A percentile compares a stretch with the other conserved stretches of the same genome.
Conservation (phyloP, 2,888 invertebrate species). For the Leucophenga montana region DNA sequence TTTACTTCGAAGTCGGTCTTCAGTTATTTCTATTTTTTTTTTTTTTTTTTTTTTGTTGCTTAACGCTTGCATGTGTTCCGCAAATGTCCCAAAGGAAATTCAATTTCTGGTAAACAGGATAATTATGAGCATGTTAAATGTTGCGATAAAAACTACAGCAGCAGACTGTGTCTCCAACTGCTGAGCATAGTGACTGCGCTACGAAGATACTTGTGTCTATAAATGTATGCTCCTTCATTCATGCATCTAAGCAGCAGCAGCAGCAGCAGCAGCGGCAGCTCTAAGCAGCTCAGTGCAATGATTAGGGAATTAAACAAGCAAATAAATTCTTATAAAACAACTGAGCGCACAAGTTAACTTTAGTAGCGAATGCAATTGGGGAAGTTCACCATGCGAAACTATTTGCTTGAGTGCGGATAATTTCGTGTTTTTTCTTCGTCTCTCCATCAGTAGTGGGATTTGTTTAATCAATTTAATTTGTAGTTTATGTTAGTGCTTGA, state of each 20-base stretch:
- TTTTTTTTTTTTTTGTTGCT: constrained; percentile 24
- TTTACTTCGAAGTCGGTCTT: neutral
- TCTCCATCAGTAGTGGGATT: no score
- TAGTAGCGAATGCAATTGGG: constrained; percentile 46
- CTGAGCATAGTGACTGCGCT: constrained; percentile 53
- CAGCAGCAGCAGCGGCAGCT: constrained; percentile 17
- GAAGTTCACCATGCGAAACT: neutral
- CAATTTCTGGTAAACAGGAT: constrained; percentile 67
- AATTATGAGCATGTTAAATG: constrained; percentile 68
- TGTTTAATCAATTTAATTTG: no score
- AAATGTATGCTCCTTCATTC: constrained; percentile 8
- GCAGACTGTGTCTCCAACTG: neutral
- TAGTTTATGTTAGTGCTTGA: no score
- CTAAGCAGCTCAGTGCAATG: constrained; percentile 40
- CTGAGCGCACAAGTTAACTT: neutral
- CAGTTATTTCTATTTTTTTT: no score
- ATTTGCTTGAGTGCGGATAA: constrained; percentile 15
- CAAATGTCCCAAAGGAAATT: constrained; percentile 57
- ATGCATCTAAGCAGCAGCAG: neutral
- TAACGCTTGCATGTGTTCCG: neutral
- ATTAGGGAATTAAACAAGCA: constrained; percentile 61
- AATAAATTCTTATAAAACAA: constrained; percentile 51
- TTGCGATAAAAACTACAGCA: constrained; percentile 65
- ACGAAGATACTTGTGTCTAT: no score
- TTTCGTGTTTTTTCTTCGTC: neutral